Evolutionary conservation across 1,140 invertebrate genomes (phyloP).

Genomic region (Bombus confusus): DNA sequence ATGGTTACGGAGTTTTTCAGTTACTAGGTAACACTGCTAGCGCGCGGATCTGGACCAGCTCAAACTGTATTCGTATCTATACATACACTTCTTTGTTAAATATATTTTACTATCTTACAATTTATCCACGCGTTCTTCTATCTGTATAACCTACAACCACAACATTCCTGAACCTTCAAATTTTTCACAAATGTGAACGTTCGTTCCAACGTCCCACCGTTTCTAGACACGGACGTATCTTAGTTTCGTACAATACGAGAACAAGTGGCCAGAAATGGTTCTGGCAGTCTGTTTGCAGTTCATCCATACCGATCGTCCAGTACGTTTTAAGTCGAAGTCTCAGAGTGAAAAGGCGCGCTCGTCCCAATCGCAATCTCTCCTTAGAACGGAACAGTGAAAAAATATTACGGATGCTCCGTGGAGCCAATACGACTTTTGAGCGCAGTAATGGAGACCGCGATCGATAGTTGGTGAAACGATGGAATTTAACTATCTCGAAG

Average conservation of each 20-base stretch:
- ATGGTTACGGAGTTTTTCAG: too few relatives aligned
- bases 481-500: constrained; percentile 43
- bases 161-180: too few relatives aligned
- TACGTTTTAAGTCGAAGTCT: background rate
- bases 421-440: constrained; percentile 1
- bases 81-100: too few relatives aligned
- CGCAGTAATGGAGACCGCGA: constrained; percentile 37
- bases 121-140: too few relatives aligned
- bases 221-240: too few relatives aligned
- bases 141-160: too few relatives aligned
- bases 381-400: constrained; percentile 9
- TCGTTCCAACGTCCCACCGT: background rate
- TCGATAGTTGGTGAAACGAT: constrained; percentile 49
- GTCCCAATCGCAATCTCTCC: background rate
- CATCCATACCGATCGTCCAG: background rate
- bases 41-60: too few relatives aligned
- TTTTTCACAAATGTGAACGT: too few relatives aligned
- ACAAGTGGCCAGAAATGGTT: background rate
- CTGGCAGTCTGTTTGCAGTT: background rate
- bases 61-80: too few relatives aligned
- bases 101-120: too few relatives aligned
- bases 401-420: background rate
- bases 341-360: background rate
- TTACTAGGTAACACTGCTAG: too few relatives aligned
- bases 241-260: background rate